phyloP scores from a whole-genome alignment of 1,140 invertebrate species.

The Leptinotarsa defecta region DNA sequence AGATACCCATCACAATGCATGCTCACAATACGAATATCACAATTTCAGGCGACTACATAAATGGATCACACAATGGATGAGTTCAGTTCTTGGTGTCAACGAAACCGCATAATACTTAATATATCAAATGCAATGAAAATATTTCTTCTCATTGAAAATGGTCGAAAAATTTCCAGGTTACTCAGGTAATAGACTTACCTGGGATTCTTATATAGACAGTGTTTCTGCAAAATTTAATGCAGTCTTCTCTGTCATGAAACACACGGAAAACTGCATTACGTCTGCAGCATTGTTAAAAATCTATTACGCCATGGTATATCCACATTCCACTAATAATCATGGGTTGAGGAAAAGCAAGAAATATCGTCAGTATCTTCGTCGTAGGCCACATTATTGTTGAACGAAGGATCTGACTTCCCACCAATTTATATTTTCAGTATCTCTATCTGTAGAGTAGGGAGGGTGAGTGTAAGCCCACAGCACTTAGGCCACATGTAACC shows the following conservation, averaged over 20 bases:
- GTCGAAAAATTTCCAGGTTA: background rate
- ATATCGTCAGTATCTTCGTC: no score
- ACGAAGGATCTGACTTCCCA: no score
- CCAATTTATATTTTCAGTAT: no score
- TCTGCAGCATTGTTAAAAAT: background rate
- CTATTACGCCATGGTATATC: no score
- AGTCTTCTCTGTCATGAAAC: background rate
- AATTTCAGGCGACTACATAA: background rate
- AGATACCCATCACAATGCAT: background rate
- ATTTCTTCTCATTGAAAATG: background rate
- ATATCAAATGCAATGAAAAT: background rate
- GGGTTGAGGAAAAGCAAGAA: no score
- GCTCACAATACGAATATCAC: background rate
- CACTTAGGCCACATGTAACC: no score
- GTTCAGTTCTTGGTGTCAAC: background rate
- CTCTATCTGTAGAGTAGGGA: no score
- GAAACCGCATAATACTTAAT: background rate
- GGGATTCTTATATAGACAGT: background rate
- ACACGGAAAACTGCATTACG: background rate
- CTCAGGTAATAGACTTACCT: background rate
- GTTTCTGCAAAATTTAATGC: background rate
- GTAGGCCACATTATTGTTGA: no score
- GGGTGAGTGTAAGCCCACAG: no score
- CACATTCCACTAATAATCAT: no score
- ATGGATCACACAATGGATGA: background rate